These are phyloP conservation scores for Halocynthia roretzi DNA, from an alignment of 23 tunicate species.

Conservation along the genomic window DNA sequence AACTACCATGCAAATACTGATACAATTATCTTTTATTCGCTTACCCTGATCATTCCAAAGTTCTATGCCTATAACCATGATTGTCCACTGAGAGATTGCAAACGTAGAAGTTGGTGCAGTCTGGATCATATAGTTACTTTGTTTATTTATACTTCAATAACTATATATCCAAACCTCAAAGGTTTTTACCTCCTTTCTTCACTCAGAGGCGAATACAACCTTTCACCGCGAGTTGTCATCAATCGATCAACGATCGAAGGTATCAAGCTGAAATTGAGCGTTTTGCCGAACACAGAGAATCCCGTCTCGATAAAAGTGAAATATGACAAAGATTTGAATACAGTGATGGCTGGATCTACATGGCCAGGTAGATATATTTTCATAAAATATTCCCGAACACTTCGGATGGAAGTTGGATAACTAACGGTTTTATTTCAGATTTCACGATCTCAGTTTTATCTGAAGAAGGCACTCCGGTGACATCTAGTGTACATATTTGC, in stretches of 20 bases:
- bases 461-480: slow-evolving; percentile 70
- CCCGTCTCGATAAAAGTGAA: slow-evolving; percentile 31
- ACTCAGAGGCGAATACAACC: slow-evolving; percentile 62
- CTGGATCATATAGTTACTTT: no score
- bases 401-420: neutral
- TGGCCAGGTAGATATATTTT: slow-evolving; percentile 64
- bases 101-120: no score
- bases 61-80: no score
- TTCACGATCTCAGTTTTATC: slow-evolving; percentile 49
- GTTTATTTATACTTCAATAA: no score
- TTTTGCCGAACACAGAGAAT: slow-evolving; percentile 78
- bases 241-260: slow-evolving; percentile 79
- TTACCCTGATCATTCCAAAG: no score
- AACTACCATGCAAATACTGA: no score
- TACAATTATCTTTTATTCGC: no score
- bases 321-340: slow-evolving; percentile 11
- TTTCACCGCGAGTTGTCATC: slow-evolving; percentile 68
- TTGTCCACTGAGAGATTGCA: no score
- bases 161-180: neutral
- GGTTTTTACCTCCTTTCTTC: neutral
- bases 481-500: slow-evolving; percentile 43
- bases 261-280: slow-evolving; percentile 34
- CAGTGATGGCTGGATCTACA: slow-evolving; percentile 26
- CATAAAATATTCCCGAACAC: neutral
- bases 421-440: slow-evolving; percentile 23